These are phyloP conservation scores for Holcopasites calliopsidis DNA, from an alignment of 1,140 invertebrate species.

Conservation along the genomic window DNA sequence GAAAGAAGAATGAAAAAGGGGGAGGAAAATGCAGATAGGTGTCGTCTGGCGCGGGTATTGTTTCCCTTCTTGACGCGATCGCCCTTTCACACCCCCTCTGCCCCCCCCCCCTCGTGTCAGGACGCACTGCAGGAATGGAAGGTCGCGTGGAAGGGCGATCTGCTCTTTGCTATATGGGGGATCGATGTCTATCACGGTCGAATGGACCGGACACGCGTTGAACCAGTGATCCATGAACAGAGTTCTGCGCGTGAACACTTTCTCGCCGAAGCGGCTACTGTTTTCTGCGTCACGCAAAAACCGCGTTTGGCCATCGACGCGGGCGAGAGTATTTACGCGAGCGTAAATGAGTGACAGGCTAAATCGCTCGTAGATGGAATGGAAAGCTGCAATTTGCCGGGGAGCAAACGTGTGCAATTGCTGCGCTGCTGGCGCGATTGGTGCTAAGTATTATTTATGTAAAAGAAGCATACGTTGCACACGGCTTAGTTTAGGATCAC, in stretches of 20 bases:
- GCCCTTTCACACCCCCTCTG: constrained; percentile 40
- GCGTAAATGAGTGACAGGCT: constrained; percentile 14
- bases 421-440: not conserved
- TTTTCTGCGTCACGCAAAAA: constrained; percentile 4
- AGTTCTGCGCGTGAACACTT: constrained; percentile 10
- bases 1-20: too few relatives aligned
- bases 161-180: constrained; percentile 55
- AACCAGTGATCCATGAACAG: constrained; percentile 42
- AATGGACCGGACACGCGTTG: not conserved
- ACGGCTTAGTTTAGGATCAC: not conserved
- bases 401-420: constrained; percentile 11
- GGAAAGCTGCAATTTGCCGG: constrained; percentile 1
- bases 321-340: constrained; percentile 14
- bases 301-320: too few relatives aligned
- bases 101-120: too few relatives aligned
- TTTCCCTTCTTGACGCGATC: constrained; percentile 60
- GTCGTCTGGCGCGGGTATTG: constrained; percentile 53
- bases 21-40: not conserved
- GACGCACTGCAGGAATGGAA: too few relatives aligned
- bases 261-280: not conserved
- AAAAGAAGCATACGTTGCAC: not conserved
- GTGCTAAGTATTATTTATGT: not conserved
- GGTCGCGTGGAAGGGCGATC: constrained; percentile 50
- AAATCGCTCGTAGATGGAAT: constrained; percentile 8
- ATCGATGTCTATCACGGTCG: constrained; percentile 40